Base-by-base conservation (phyloP, 2,888 invertebrate genomes). In the Drosophila parthenogenetica region DNA sequence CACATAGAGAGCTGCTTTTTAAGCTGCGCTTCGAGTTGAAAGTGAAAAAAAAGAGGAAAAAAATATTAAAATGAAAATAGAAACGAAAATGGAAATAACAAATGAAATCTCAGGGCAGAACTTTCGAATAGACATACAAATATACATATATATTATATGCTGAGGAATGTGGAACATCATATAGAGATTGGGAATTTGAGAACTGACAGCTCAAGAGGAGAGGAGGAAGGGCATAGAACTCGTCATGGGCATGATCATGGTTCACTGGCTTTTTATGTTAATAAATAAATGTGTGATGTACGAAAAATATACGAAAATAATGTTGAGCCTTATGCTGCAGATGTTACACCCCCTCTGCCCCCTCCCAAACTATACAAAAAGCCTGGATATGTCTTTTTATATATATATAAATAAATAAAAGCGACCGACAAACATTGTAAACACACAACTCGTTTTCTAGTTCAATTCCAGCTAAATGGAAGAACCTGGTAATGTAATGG, bases 251-350 rank as follows among this genome's bases (percentile, higher is more conserved):
- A 74, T 50, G 73, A 53, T 67, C 87, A 87, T 87, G 84, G 89
- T 81, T 90, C 90, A 90, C 81, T 89, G 89, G 77, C 76, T 90
- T 88, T 90, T 81, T 87, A 83, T 90, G 90, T 82, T 90, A 90
- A 90, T 89, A 81, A 84, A 79, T 77, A 75, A 83, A 86, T 86
- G 86, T 86, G 73, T 71, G 70, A 61, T 67, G 29, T 29, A 29
- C 29, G 29, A 29, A 29, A 29, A 29, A 59, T 45, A 49, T 65
- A 50, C 22, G 48, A 48, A 32, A 35, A 19, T 8, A 42, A 11
- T 60, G 49, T 37, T 14, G 46, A 53, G 49, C 39, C 39, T 13
- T 22, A 22, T 67, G 43, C 40, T 37, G 45, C 57, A 57, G 45
- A 57, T 57, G 57, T 57, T 37, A 25, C 22, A n/a, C 32, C 54